Evolutionary conservation across 2,888 invertebrate genomes (phyloP), one percentile per base, ranked within the genome.

Genomic region (Cantharis lateralis): DNA sequence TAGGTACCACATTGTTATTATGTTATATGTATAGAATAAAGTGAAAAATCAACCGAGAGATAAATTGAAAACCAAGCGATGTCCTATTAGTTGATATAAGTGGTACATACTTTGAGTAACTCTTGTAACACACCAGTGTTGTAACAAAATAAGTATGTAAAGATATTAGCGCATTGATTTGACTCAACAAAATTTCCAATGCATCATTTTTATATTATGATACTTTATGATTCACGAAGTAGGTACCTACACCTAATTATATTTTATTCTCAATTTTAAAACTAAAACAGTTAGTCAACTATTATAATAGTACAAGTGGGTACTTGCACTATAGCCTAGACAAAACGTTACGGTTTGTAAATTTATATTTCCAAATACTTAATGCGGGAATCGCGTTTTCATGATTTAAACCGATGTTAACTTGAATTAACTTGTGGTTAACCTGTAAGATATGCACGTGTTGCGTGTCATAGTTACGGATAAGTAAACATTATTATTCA

Each of bases 181-280:
- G 83, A 83, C 80, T 82, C 83, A 82, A 82, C 81, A 81, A 83
- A 83, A 80, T 84, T 84, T 79, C 84, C 83, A 78, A 75, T 80
- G 82, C 75, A 80, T 81, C 81, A 81, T 75, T 75, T 79, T 68
- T 48, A 48, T 48, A 32, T 13, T 32, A 48, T n/a, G 48, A 48
- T 48, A 48, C 48, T 48, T 48, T n/a, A 77, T 82, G 81, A 80
- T 79, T 82, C 81, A 81, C 72, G 70, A 74, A 11, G 28, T 75
- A 70, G 68, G 72, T 48, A 24, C 24, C 24, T 24, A 24, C 24
- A 68, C 18, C 70, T 75, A 81, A 81, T 79, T 81, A 75, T 62
- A 63, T 71, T 48, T 48, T 48, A 48, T 48, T 48, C n/a, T 13
- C 1, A 13, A 11, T 32, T 11, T 48, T n/a, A 48, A 48, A 48